These are phyloP conservation scores for Thunnus albacares DNA, from an alignment of 2,797 vertebrate species.

Conservation along the genomic window DNA sequence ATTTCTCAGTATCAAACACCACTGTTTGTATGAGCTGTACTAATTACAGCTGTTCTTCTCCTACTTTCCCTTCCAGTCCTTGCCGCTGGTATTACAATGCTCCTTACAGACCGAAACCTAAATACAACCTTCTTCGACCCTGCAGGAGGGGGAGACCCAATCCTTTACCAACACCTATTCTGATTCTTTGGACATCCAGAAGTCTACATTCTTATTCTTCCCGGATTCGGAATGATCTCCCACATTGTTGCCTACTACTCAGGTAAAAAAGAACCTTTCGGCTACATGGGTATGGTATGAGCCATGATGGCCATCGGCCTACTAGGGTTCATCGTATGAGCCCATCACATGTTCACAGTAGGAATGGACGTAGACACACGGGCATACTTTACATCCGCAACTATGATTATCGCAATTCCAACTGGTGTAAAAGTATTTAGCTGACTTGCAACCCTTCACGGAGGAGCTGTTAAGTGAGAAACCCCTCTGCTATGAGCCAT, in stretches of 20 bases:
- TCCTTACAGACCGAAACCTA: slow-evolving; percentile 34
- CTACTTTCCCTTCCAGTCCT: slow-evolving; percentile 29
- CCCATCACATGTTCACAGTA: slow-evolving; percentile 69
- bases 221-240: slow-evolving; percentile 43
- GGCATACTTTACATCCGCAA: slow-evolving; percentile 71
- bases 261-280: slow-evolving; percentile 70
- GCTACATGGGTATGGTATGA: slow-evolving; percentile 57
- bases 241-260: slow-evolving; percentile 47
- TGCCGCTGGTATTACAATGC: slow-evolving; percentile 20
- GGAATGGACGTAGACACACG: slow-evolving; percentile 57
- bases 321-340: slow-evolving; percentile 67
- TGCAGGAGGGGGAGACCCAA: not conserved
- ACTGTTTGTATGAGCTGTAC: slow-evolving; percentile 46
- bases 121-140: slow-evolving; percentile 67
- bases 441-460: slow-evolving; percentile 62
- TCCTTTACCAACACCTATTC: slow-evolving; percentile 19
- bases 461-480: slow-evolving; percentile 62
- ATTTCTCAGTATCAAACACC: slow-evolving; percentile 64
- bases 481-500: slow-evolving; percentile 42
- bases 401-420: slow-evolving; percentile 71
- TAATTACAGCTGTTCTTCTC: not conserved
- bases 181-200: slow-evolving; percentile 69
- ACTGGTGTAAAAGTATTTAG: slow-evolving; percentile 74
- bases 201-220: slow-evolving; percentile 3
- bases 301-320: slow-evolving; percentile 49